Evolutionary conservation across 2,888 invertebrate species (phyloP).

Genomic region (Athalia cordata): DNA sequence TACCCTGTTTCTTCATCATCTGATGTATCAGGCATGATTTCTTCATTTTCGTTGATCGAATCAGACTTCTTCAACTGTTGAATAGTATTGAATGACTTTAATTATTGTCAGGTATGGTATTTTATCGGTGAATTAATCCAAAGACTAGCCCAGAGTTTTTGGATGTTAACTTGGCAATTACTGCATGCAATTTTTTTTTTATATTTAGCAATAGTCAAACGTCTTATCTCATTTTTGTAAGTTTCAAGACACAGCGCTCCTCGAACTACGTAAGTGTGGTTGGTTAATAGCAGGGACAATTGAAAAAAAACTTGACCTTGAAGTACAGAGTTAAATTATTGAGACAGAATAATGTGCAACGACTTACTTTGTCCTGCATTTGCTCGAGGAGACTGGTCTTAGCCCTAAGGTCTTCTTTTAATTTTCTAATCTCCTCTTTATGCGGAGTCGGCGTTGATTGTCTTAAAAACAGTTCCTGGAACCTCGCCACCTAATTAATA

Average conservation of each 20-base stretch:
- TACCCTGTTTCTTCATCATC: slow-evolving; percentile 54
- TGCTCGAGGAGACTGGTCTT: slow-evolving; percentile 49
- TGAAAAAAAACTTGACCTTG: neutral
- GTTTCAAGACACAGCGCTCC: slow-evolving; percentile 15
- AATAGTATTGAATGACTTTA: neutral
- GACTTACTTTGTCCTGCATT: slow-evolving; percentile 46
- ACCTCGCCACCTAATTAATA: slow-evolving; percentile 54
- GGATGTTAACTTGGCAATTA: neutral
- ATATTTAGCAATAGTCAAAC: slow-evolving; percentile 12
- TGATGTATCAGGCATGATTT: slow-evolving; percentile 52
- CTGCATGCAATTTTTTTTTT: neutral
- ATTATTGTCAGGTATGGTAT: neutral
- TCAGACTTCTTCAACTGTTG: slow-evolving; percentile 18
- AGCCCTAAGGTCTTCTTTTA: slow-evolving; percentile 47
- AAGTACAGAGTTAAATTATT: neutral
- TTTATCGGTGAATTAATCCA: neutral
- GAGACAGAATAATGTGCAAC: neutral
- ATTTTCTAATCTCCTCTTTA: slow-evolving; percentile 53
- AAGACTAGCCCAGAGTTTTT: too few species aligned
- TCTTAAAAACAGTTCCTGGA: slow-evolving; percentile 58
- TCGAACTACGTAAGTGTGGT: slow-evolving; percentile 26
- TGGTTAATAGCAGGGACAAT: neutral
- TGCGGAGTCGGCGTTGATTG: slow-evolving; percentile 49
- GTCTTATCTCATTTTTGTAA: slow-evolving; percentile 29
- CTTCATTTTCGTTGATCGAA: slow-evolving; percentile 41